Conservation (phyloP, 2,888 invertebrate genomes). For the Perithous albicinctus region DNA sequence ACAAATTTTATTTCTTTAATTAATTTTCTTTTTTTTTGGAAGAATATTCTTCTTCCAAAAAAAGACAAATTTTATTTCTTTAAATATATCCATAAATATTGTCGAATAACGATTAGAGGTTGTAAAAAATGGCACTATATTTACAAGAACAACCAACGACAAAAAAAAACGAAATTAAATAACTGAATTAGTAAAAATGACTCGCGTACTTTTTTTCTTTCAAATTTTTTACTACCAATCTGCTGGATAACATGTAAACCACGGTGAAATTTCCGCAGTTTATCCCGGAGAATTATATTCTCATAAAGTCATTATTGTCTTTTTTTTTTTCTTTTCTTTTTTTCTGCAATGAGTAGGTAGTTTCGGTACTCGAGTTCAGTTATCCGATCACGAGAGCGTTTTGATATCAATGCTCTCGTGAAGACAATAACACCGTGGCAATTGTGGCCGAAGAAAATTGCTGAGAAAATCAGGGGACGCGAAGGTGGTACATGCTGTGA, state of each 20-base stretch:
- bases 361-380: neutral
- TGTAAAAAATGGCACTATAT: no score
- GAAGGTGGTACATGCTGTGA: neutral
- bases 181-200: neutral
- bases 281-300: neutral
- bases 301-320: neutral
- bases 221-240: neutral
- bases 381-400: slow-evolving; percentile 34
- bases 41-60: no score
- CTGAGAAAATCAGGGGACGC: slow-evolving; percentile 54
- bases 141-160: no score
- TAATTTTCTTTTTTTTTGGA: no score
- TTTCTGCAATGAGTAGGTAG: neutral
- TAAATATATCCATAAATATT: no score
- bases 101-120: no score
- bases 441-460: slow-evolving; percentile 54
- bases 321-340: no score
- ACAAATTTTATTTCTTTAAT: no score
- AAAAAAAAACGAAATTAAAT: neutral
- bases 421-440: slow-evolving; percentile 38
- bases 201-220: neutral
- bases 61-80: no score
- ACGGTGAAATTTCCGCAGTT: neutral
- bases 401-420: slow-evolving; percentile 22
- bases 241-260: neutral